A percentile compares a stretch with the other conserved stretches of the same genome.
phyloP scores from a whole-genome alignment of 2,888 invertebrate genomes.

The Hartigia nigra region DNA sequence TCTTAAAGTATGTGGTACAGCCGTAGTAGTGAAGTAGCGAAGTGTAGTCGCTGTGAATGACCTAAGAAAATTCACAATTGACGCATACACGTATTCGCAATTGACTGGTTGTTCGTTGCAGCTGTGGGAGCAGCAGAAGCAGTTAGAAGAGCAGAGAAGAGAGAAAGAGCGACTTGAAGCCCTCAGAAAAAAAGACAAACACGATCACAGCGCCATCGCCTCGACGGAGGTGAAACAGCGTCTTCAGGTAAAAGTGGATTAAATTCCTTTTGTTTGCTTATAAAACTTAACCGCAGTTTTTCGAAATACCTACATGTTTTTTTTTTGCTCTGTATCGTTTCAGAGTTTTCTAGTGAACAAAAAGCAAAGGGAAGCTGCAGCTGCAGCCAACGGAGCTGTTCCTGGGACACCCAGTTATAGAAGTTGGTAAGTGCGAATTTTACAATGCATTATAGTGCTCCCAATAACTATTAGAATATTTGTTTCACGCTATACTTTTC shows the following conservation, averaged over 20 bases:
- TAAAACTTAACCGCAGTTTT: not conserved
- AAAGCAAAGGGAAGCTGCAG: conserved; percentile 81
- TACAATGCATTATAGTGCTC: not conserved
- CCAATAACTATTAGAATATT: not conserved
- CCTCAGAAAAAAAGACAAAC: conserved; percentile 92
- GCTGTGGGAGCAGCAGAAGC: conserved; percentile 92
- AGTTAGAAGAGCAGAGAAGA: conserved; percentile 81
- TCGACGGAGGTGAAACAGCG: conserved; percentile 97
- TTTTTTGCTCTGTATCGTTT: conserved; percentile 33
- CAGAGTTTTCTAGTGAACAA: conserved; percentile 86
- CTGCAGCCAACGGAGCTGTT: conserved; percentile 74
- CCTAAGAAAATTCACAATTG: not conserved
- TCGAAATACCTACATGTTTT: not conserved
- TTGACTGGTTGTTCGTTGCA: conserved; percentile 66
- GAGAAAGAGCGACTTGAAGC: conserved; percentile 88
- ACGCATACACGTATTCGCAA: not conserved
- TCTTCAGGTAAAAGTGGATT: conserved; percentile 75
- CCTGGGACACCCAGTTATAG: conserved; percentile 78
- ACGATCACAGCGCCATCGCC: conserved; percentile 95
- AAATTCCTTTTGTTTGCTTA: conserved; percentile 1
- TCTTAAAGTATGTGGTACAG: not conserved
- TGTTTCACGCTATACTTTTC: not conserved
- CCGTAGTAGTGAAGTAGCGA: not conserved
- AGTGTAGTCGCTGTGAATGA: not conserved
- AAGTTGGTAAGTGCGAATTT: conserved; percentile 74